phyloP scores from a whole-genome alignment of 2,797 vertebrate genomes.

The Cuculus canorus region DNA sequence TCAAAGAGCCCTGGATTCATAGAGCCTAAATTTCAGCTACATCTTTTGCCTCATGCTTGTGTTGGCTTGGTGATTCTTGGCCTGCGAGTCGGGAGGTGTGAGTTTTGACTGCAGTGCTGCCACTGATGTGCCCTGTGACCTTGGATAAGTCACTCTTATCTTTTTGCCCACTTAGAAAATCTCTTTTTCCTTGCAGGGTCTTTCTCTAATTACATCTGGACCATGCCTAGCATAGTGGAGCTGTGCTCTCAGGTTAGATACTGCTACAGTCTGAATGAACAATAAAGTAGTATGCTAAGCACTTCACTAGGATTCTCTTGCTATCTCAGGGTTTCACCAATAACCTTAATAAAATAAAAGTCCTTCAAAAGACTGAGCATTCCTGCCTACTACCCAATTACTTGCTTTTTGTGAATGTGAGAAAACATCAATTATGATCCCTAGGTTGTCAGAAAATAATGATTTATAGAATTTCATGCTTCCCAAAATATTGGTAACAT shows the following conservation, averaged over 20 bases:
- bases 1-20: background rate
- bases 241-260: background rate
- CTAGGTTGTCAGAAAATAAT: background rate
- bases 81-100: background rate
- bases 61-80: background rate
- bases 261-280: background rate
- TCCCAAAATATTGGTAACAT: background rate
- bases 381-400: background rate
- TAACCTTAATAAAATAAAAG: slow-evolving; percentile 1
- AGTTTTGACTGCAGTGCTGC: background rate
- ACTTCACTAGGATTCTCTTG: background rate
- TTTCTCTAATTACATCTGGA: background rate
- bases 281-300: background rate
- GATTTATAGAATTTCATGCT: background rate
- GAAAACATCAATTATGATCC: background rate
- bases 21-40: background rate
- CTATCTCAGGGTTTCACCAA: background rate
- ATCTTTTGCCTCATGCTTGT: background rate
- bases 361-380: background rate
- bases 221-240: background rate
- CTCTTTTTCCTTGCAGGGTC: background rate
- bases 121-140: background rate
- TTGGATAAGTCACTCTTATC: background rate
- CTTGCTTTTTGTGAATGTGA: background rate
- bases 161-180: background rate